Percentiles rank a stretch among this genome's conserved stretches.
phyloP scores from a whole-genome alignment of 2,888 invertebrate species.

The Polydesmus complanatus region DNA sequence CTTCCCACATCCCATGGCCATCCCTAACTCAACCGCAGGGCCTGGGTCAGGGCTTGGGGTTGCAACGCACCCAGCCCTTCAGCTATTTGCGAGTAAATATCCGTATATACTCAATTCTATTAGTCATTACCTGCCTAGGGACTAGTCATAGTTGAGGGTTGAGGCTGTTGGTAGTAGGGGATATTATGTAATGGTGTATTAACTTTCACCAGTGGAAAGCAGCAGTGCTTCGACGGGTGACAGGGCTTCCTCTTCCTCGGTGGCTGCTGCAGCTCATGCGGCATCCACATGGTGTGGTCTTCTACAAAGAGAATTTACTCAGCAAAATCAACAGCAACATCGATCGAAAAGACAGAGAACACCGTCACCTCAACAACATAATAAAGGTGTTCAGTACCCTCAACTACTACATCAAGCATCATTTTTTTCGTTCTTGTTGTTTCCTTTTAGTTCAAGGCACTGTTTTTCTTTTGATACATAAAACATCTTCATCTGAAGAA shows the following conservation, averaged over 20 bases:
- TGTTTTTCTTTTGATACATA: too few relatives aligned
- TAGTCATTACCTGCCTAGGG: too few relatives aligned
- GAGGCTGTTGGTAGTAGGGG: too few relatives aligned
- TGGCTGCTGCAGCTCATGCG: slow-evolving; percentile 30
- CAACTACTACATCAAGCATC: too few relatives aligned
- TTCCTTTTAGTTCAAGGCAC: background rate
- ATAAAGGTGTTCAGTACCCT: slow-evolving; percentile 1
- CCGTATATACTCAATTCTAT: too few relatives aligned
- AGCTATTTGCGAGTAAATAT: background rate
- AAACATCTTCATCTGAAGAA: too few relatives aligned
- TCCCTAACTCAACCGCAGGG: background rate
- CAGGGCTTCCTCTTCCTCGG: slow-evolving; percentile 15
- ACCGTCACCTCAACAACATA: background rate
- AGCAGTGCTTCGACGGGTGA: background rate
- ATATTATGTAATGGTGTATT: too few relatives aligned
- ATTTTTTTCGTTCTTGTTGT: too few relatives aligned
- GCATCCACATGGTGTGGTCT: slow-evolving; percentile 38
- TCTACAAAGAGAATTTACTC: slow-evolving; percentile 27
- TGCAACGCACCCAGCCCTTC: background rate
- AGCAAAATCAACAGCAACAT: slow-evolving; percentile 2
- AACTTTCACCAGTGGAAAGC: background rate
- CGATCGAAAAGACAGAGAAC: slow-evolving; percentile 8
- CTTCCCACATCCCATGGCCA: background rate
- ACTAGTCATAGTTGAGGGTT: too few relatives aligned
- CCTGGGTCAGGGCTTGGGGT: background rate